phyloP scores from a whole-genome alignment of 2,888 invertebrate species.

The Stenurella melanura region DNA sequence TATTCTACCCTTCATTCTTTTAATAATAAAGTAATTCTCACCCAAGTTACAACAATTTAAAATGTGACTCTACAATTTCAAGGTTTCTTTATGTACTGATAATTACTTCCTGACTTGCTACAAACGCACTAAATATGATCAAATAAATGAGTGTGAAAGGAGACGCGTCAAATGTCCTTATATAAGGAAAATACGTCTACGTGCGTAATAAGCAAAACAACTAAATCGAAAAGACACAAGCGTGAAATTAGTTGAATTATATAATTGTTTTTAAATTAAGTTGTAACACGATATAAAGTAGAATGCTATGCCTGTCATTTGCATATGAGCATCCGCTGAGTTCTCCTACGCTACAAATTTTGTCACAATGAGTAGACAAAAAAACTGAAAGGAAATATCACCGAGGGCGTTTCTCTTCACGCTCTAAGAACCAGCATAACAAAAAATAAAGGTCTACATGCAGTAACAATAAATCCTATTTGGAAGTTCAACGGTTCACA shows the following conservation, averaged over 20 bases:
- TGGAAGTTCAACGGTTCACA: constrained; percentile 30
- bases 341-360: constrained; percentile 16
- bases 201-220: neutral
- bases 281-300: neutral
- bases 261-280: constrained; percentile 17
- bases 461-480: constrained; percentile 29
- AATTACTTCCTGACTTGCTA: no score
- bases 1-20: no score
- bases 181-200: neutral
- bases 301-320: constrained; percentile 3
- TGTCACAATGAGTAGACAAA: constrained; percentile 31
- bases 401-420: constrained; percentile 33
- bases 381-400: constrained; percentile 37
- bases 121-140: no score
- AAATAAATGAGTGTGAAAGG: neutral
- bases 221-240: neutral
- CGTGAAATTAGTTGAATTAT: constrained; percentile 16
- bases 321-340: constrained; percentile 11
- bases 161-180: neutral
- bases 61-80: no score
- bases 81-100: no score
- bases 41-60: no score
- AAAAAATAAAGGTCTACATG: constrained; percentile 33
- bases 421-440: constrained; percentile 12
- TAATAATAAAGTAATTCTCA: no score